Evolutionary conservation across 1,140 invertebrate species (phyloP), one percentile per base, ranked within the genome.

Genomic region (Heliconius congener): DNA sequence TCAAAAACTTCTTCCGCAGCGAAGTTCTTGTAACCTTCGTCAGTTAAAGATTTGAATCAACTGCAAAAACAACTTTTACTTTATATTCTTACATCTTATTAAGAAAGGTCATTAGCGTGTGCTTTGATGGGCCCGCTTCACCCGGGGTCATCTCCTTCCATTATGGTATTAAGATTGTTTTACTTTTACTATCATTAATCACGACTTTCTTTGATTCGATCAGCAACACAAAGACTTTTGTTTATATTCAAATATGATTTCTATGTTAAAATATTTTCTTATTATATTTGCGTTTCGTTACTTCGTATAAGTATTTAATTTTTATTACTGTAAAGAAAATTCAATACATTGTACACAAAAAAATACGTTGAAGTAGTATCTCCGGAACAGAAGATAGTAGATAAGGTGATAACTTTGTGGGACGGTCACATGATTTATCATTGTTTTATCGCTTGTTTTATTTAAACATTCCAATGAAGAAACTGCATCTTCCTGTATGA

Each of bases 381-480:
- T 73, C 60, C 57, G 73, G 78, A 75, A 79, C 60, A 71, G 60
- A 57, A 74, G 78, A 71, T 71, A 74, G 30, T n/a, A 42, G 73
- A 79, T 75, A 75, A 46, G n/a, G 34, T 27, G 70, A 50, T 52
- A 66, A 34, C 23, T 78, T 73, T 73, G 52, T 78, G 42, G 46
- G 76, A 55, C 55, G 77, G 71, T 37, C 71, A 66, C 71, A 39
- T 70, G 42, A 52, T 50, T 37, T 78, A 78, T 78, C 76, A 46
- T 50, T 52, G 4, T 55, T 78, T 73, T 78, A 73, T 79, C 55
- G 27, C 27, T 46, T 37, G 73, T 13, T 74, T 74, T 79, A 79
- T 74, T 71, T 74, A 39, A 70, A 66, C 37, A 79, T 79, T 79
- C 77, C 60, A 74, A 70, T 27, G 55, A 74, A 79, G 46, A 79